Conservation (phyloP, 2,113 vertebrate genomes). For the Nothoprocta perdicaria region DNA sequence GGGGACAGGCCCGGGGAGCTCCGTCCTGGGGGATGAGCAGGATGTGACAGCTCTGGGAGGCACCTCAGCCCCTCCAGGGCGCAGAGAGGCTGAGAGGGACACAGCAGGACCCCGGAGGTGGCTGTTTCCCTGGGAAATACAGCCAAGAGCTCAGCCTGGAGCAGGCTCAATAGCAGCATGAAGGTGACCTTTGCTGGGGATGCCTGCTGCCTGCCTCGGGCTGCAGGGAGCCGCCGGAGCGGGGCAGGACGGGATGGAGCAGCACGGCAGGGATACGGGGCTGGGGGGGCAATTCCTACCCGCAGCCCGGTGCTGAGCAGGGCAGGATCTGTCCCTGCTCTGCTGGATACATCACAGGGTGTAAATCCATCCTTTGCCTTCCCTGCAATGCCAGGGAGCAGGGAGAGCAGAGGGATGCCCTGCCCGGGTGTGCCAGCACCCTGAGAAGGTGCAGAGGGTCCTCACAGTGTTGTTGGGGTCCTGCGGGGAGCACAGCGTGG, state of each 20-base stretch:
- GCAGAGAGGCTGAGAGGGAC: background rate
- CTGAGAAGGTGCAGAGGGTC: background rate
- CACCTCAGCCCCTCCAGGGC: fast-evolving
- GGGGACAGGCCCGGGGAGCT: background rate
- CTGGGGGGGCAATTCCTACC: constrained; percentile 3
- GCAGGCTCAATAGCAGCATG: constrained; percentile 32
- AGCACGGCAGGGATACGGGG: background rate
- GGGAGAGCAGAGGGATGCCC: background rate
- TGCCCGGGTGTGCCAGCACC: too few relatives aligned
- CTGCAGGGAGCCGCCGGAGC: background rate
- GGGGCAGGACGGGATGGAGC: background rate
- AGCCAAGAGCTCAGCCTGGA: background rate
- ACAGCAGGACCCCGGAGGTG: fast-evolving
- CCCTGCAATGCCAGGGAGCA: background rate
- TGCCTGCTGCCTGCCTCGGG: constrained; percentile 33
- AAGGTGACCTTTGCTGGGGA: constrained; percentile 71
- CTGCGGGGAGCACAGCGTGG: background rate
- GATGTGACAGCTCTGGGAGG: too few relatives aligned
- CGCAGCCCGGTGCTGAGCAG: background rate
- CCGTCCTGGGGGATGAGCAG: background rate
- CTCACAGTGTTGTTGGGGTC: background rate
- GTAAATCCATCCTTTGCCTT: background rate
- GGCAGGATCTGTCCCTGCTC: background rate
- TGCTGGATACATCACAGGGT: background rate
- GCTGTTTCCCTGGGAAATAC: background rate